A percentile compares a stretch with the other conserved stretches of the same genome.
Conservation (phyloP, 2,797 vertebrate genomes). For the Chelidonichthys spinosus region DNA sequence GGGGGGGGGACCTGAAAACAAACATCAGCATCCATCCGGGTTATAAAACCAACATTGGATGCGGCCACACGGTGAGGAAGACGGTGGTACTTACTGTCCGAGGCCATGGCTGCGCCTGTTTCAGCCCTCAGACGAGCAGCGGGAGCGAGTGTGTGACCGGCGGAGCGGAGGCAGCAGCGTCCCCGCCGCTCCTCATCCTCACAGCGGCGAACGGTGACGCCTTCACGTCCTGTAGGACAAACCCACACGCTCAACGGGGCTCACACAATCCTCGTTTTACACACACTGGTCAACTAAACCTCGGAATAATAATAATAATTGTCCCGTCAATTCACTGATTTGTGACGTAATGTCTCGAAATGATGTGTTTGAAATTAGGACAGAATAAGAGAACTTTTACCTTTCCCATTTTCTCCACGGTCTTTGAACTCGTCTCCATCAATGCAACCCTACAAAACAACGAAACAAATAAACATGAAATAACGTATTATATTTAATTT, state of each 20-base stretch:
- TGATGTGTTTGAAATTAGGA: fast-evolving
- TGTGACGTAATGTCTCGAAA: fast-evolving
- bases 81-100: constrained; percentile 86
- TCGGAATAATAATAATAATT: too few relatives aligned
- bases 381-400: fast-evolving
- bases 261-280: not conserved
- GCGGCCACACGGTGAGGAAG: not conserved
- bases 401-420: fast-evolving
- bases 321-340: fast-evolving
- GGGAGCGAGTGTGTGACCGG: constrained; percentile 9
- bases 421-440: constrained; percentile 18
- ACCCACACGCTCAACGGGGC: fast-evolving
- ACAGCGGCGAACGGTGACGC: constrained; percentile 28
- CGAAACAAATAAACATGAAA: not conserved
- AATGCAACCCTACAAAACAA: not conserved
- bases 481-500: not conserved
- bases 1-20: not conserved
- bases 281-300: not conserved
- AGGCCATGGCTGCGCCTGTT: constrained; percentile 80
- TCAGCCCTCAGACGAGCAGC: constrained; percentile 34
- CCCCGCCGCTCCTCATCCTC: constrained; percentile 50
- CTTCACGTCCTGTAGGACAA: constrained; percentile 46
- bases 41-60: fast-evolving
- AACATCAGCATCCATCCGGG: not conserved
- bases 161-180: constrained; percentile 50